Evolutionary conservation across 1,140 invertebrate genomes (phyloP).

Genomic region (Pantala flavescens): DNA sequence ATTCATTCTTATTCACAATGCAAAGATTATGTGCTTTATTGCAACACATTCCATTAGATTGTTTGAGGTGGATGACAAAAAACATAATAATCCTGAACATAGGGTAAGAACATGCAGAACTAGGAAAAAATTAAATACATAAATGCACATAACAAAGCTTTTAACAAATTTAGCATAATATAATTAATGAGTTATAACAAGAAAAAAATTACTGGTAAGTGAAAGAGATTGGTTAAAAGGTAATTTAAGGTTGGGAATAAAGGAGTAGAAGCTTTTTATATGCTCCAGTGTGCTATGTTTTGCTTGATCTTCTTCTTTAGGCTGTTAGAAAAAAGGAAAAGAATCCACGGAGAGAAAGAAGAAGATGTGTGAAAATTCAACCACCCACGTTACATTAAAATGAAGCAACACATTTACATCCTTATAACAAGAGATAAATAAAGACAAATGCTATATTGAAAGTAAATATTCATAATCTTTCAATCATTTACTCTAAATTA

Average conservation of each 20-base stretch:
- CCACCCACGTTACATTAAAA: background rate
- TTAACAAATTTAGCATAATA: background rate
- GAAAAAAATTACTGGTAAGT: background rate
- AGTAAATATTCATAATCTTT: too few relatives aligned
- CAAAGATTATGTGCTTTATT: background rate
- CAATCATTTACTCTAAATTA: too few relatives aligned
- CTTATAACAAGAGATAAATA: too few relatives aligned
- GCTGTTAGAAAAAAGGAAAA: background rate
- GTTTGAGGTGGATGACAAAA: background rate
- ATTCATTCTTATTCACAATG: conserved; percentile 3
- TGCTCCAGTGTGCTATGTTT: background rate
- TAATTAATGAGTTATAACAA: background rate
- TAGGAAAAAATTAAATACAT: background rate
- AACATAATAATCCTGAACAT: background rate
- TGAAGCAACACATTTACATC: background rate
- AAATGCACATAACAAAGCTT: background rate
- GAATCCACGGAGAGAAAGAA: background rate
- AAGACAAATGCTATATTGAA: too few relatives aligned
- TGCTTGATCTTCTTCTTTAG: conserved; percentile 6
- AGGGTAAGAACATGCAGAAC: background rate
- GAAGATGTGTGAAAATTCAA: background rate
- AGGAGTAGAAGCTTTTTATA: background rate
- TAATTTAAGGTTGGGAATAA: background rate
- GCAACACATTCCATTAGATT: background rate
- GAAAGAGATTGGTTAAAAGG: background rate